phyloP scores from a whole-genome alignment of 2,797 vertebrate genomes.

The Hyperoplus lanceolatus region DNA sequence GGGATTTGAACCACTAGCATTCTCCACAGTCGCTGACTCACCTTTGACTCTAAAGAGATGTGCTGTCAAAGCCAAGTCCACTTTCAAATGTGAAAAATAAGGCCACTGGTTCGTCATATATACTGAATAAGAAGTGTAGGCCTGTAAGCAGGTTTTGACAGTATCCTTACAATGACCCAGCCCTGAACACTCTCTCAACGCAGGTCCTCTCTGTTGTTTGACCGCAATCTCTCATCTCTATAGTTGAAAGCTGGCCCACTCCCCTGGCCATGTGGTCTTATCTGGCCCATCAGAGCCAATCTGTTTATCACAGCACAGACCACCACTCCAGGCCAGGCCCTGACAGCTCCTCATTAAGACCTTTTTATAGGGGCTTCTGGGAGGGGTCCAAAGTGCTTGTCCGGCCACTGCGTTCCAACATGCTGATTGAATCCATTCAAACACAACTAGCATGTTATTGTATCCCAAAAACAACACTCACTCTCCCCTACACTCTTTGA shows the following conservation, averaged over 20 bases:
- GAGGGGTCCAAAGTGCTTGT: conserved; percentile 50
- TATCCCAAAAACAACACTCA: conserved; percentile 18
- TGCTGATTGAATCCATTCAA: conserved; percentile 50
- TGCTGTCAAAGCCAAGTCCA: conserved; percentile 22
- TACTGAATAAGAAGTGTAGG: conserved; percentile 14
- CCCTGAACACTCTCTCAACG: conserved; percentile 12
- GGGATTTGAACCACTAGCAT: too few relatives aligned
- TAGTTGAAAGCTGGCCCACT: conserved; percentile 44
- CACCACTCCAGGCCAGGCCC: conserved; percentile 46
- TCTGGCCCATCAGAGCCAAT: conserved; percentile 48
- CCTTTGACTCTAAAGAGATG: conserved; percentile 8
- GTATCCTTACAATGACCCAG: conserved; percentile 48
- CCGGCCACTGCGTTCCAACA: conserved; percentile 28
- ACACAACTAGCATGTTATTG: conserved; percentile 24
- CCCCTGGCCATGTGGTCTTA: conserved; percentile 52
- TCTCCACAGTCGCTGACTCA: too few relatives aligned
- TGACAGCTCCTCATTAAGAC: conserved; percentile 54
- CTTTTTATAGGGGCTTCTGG: conserved; percentile 37
- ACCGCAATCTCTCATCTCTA: conserved; percentile 51
- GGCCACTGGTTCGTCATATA: not conserved
- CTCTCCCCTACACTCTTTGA: conserved; percentile 44
- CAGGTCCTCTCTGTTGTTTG: conserved; percentile 47
- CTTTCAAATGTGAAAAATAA: conserved; percentile 40
- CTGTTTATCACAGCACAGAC: conserved; percentile 42
- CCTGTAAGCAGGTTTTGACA: conserved; percentile 25